A percentile compares a stretch with the other conserved stretches of the same genome.
Conservation (phyloP, 1,140 invertebrate species). For the Neomicropteryx cornuta region DNA sequence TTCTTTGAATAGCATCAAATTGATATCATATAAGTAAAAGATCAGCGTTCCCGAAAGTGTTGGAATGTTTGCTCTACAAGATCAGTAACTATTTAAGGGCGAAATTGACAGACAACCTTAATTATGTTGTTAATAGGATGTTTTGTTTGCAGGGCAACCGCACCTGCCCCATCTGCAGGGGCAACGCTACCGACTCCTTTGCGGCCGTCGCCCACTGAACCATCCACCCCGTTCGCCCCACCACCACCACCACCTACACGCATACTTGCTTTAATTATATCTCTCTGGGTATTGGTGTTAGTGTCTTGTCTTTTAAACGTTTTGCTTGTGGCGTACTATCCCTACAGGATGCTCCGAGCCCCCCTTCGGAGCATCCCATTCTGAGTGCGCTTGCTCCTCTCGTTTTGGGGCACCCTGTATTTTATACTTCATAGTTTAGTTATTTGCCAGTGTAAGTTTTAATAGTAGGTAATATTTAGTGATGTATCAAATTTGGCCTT, state of each 20-base stretch:
- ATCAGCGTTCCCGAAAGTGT: not conserved
- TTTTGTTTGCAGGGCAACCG: slow-evolving; percentile 74
- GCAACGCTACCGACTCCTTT: slow-evolving; percentile 80
- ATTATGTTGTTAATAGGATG: slow-evolving; percentile 5
- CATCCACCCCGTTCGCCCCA: not conserved
- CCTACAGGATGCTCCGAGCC: too few relatives aligned
- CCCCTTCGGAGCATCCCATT: not conserved
- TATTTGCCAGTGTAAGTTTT: too few relatives aligned
- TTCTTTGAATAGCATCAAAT: slow-evolving; percentile 7
- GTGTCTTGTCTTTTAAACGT: too few relatives aligned
- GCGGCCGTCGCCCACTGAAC: slow-evolving; percentile 14
- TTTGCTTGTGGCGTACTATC: too few relatives aligned
- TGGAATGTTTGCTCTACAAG: not conserved
- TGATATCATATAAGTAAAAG: too few relatives aligned
- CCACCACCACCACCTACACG: too few relatives aligned
- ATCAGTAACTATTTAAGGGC: slow-evolving; percentile 3
- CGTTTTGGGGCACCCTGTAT: not conserved
- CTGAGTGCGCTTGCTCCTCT: not conserved
- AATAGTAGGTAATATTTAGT: too few relatives aligned
- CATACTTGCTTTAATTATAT: too few relatives aligned
- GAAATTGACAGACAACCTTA: slow-evolving; percentile 1
- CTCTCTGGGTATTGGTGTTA: too few relatives aligned
- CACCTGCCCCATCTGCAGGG: slow-evolving; percentile 91
- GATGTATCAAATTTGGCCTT: too few relatives aligned
- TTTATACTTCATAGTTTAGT: too few relatives aligned